phyloP scores from a whole-genome alignment of 2,888 invertebrate genomes.

The Leistus spinibarbis region DNA sequence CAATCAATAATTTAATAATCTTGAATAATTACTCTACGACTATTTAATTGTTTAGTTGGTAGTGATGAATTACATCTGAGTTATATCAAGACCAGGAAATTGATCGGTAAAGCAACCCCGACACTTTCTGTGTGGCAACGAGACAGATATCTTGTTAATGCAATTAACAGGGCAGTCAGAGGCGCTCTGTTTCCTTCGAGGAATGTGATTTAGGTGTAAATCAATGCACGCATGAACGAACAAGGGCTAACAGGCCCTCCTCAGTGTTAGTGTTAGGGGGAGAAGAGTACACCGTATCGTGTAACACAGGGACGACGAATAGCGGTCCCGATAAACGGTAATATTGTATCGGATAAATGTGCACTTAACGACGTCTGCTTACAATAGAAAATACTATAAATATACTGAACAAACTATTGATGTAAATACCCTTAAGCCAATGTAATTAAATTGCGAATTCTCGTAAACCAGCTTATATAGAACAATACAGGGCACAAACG shows the following conservation, averaged over 20 bases:
- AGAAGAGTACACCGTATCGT: background rate
- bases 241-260: background rate
- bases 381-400: background rate
- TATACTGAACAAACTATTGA: background rate
- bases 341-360: background rate
- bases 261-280: background rate
- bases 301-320: background rate
- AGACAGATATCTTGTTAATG: slow-evolving; percentile 29
- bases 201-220: slow-evolving; percentile 34
- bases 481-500: background rate
- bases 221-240: slow-evolving; percentile 33
- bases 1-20: no score
- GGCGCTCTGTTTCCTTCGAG: slow-evolving; percentile 17
- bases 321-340: background rate
- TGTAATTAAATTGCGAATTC: background rate
- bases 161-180: slow-evolving; percentile 21
- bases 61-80: background rate
- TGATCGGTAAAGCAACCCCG: background rate
- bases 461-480: background rate
- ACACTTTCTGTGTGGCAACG: background rate
- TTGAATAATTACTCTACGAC: background rate
- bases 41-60: no score
- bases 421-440: background rate
- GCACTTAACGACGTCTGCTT: background rate
- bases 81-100: background rate